These are phyloP conservation scores for Alethe diademata DNA, from an alignment of 2,113 vertebrate genomes.

Conservation along the genomic window DNA sequence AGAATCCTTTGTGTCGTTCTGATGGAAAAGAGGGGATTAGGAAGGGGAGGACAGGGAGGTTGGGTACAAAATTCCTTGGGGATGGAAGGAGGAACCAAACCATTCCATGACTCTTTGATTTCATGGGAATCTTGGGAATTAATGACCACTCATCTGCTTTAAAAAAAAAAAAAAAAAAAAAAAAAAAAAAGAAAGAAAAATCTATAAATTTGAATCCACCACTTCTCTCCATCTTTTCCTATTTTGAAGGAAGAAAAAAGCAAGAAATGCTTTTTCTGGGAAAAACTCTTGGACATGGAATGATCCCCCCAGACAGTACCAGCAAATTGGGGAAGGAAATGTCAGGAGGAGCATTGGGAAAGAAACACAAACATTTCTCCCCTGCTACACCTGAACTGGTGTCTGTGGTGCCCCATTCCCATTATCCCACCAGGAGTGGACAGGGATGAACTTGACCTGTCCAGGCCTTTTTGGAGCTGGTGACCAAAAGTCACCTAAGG, in stretches of 20 bases:
- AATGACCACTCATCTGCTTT: background rate
- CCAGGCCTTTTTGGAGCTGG: background rate
- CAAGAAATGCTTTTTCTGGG: background rate
- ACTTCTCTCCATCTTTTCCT: background rate
- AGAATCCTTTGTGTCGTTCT: background rate
- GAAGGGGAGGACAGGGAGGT: background rate
- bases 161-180: background rate
- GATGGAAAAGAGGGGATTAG: background rate
- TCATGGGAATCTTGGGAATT: background rate
- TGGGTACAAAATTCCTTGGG: background rate
- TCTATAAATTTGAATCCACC: background rate
- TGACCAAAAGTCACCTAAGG: background rate
- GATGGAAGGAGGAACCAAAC: background rate
- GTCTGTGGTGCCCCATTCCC: background rate
- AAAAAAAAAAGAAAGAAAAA: background rate
- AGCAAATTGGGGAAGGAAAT: background rate
- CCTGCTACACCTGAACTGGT: rapidly evolving
- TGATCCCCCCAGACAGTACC: too few relatives aligned
- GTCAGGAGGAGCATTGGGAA: background rate
- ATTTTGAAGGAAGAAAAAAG: background rate
- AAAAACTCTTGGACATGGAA: rapidly evolving
- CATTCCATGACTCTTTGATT: background rate
- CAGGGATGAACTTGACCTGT: background rate
- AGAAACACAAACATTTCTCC: background rate
- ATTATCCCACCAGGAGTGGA: background rate